These are phyloP conservation scores for Datnioides undecimradiatus DNA, from an alignment of 2,113 vertebrate genomes.

Conservation along the genomic window DNA sequence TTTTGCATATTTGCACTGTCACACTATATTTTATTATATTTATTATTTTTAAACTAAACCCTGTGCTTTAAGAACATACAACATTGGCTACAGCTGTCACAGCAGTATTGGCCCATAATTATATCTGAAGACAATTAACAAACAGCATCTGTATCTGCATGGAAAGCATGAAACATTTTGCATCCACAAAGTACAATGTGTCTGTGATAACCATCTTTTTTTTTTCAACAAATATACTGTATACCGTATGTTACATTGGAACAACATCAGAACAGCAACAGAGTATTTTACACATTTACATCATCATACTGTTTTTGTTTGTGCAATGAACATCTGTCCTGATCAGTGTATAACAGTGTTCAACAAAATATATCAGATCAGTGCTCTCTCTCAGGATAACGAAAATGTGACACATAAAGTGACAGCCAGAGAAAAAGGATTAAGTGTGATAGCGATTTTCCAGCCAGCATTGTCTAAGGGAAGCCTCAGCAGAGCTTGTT, in stretches of 20 bases:
- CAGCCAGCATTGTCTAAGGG: constrained; percentile 55
- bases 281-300: constrained; percentile 82
- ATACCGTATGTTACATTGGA: constrained; percentile 80
- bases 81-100: constrained; percentile 81
- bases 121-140: constrained; percentile 77
- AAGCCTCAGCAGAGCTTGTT: constrained; percentile 51
- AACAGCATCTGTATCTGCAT: constrained; percentile 77
- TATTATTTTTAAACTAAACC: constrained; percentile 78
- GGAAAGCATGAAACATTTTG: constrained; percentile 76
- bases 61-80: constrained; percentile 81
- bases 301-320: constrained; percentile 72
- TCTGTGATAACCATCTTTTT: constrained; percentile 74
- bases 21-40: constrained; percentile 79
- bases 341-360: constrained; percentile 60
- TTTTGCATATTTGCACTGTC: constrained; percentile 84
- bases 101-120: constrained; percentile 81
- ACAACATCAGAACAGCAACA: constrained; percentile 80
- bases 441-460: constrained; percentile 54
- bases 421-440: constrained; percentile 65
- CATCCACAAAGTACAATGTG: constrained; percentile 79
- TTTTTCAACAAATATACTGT: constrained; percentile 76
- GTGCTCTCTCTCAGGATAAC: constrained; percentile 69
- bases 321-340: constrained; percentile 72
- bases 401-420: constrained; percentile 69
- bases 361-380: constrained; percentile 63